Base-by-base conservation (phyloP, 1,140 invertebrate genomes). In the Lepidurus couesii region DNA sequence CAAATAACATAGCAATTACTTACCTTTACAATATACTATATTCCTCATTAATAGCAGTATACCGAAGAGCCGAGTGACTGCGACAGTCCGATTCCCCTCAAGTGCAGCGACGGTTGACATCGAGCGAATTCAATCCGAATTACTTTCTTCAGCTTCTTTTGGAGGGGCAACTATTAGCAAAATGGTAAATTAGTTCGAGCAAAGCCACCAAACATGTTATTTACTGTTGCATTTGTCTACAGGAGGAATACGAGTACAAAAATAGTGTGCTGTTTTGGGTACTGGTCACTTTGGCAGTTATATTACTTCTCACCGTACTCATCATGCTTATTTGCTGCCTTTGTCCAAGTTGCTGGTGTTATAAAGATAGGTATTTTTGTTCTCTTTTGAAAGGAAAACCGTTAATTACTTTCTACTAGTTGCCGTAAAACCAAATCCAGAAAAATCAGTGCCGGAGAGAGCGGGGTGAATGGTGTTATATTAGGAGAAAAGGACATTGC, bases 341-440 rank as follows among this genome's bases (percentile, higher is more conserved):
- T 77, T 93, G 92, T 83, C 89, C 91, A 81, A 90, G 90, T 80
- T 95, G 93, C 85, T 92, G 92, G 4, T 88, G 93, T 76, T 94
- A 93, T 81, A 90, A 91, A 45, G 45, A 77, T 78, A 82, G 80
- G 82, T 82, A 73, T 34, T 77, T 77, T 77, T 77, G 1, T 24
- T 7, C 1, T 3, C 26, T 34, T 42, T 75, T 6, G 1, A 75
- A 75, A 75, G 11, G 13, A 75, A 75, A 11, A 34, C 1, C 1
- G 1, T 44, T 45, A 21, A 77, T 10, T 77, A 44, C n/a, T 75
- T 43, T 7, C 13, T 45, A 11, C 21, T 77, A 77, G 47, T 42
- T 77, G 24, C 44, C 7, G 11, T 11, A 77, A 45, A n/a, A 42
- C 24, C 7, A 77, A 77, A 45, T 16, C 9, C 21, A 34, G 75